Conservation (phyloP, 1,140 invertebrate genomes). For the Drosophila busckii region DNA sequence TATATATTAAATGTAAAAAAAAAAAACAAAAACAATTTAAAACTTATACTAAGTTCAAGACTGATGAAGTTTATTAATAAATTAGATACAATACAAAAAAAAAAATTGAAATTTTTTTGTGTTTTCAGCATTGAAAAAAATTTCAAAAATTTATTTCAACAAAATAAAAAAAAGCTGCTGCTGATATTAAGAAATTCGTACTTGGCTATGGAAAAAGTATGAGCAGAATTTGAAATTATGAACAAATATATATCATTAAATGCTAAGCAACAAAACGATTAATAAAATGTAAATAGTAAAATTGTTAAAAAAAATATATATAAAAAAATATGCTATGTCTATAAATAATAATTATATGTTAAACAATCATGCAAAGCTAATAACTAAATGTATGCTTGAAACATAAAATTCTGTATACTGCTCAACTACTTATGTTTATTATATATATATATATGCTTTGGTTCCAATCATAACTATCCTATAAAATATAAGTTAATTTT, state of each 20-base stretch:
- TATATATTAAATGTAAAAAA: constrained; percentile 2
- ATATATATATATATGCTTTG: constrained; percentile 19
- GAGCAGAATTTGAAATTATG: too few species aligned
- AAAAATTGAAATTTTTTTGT: constrained; percentile 28
- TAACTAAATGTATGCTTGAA: neutral
- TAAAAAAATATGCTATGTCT: too few species aligned
- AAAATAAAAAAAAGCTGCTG: constrained; percentile 12
- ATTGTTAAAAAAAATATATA: constrained; percentile 19
- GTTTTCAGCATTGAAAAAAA: constrained; percentile 26
- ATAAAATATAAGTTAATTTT: constrained; percentile 27
- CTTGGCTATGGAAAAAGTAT: constrained; percentile 14
- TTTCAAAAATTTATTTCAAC: constrained; percentile 59
- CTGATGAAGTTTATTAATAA: constrained; percentile 77
- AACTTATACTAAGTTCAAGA: constrained; percentile 76
- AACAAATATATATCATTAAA: constrained; percentile 56
- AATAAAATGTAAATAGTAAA: constrained; percentile 32
- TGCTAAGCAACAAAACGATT: constrained; percentile 47
- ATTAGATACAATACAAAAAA: constrained; percentile 48
- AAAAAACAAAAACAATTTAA: constrained; percentile 8
- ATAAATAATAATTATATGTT: neutral
- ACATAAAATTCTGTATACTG: constrained; percentile 13
- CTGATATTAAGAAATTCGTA: too few species aligned
- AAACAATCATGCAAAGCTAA: constrained; percentile 2
- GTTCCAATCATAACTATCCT: constrained; percentile 17
- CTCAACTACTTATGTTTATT: constrained; percentile 24